These are phyloP conservation scores for Cremastinae sp. DNA, from an alignment of 2,888 invertebrate genomes.

Conservation along the genomic window DNA sequence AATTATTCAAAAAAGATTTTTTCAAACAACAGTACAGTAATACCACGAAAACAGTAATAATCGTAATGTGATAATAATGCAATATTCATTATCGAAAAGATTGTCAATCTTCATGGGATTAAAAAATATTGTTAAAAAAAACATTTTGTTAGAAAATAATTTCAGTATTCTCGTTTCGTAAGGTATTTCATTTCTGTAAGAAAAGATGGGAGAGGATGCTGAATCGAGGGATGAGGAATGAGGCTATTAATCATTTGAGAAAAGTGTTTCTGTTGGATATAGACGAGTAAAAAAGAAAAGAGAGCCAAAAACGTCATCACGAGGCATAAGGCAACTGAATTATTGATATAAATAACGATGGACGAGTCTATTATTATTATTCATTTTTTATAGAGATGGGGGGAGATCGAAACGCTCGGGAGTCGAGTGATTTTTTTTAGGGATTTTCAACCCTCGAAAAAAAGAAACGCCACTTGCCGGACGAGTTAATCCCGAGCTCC, in stretches of 20 bases:
- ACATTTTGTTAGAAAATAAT: neutral
- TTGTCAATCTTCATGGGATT: too few relatives aligned
- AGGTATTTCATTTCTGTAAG: neutral
- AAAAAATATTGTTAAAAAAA: too few relatives aligned
- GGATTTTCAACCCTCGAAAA: constrained; percentile 31
- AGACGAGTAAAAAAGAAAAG: constrained; percentile 10
- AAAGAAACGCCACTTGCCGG: constrained; percentile 44
- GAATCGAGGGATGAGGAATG: constrained; percentile 14
- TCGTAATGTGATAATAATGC: too few relatives aligned
- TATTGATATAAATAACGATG: constrained; percentile 56
- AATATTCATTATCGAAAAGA: too few relatives aligned
- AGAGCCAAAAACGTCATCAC: constrained; percentile 41
- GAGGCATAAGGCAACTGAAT: constrained; percentile 53
- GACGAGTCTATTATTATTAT: constrained; percentile 34
- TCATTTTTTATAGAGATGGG: constrained; percentile 6
- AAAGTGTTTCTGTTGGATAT: constrained; percentile 20
- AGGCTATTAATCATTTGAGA: constrained; percentile 52
- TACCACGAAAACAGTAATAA: too few relatives aligned
- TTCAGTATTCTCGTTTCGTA: neutral
- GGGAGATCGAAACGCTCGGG: neutral
- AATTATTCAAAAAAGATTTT: constrained; percentile 3
- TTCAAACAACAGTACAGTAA: too few relatives aligned
- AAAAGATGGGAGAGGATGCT: constrained; percentile 15
- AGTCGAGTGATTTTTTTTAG: constrained; percentile 25
- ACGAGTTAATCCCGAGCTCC: constrained; percentile 59